These are phyloP conservation scores for Drosophila setosimentum DNA, from an alignment of 2,888 invertebrate genomes.

Conservation along the genomic window DNA sequence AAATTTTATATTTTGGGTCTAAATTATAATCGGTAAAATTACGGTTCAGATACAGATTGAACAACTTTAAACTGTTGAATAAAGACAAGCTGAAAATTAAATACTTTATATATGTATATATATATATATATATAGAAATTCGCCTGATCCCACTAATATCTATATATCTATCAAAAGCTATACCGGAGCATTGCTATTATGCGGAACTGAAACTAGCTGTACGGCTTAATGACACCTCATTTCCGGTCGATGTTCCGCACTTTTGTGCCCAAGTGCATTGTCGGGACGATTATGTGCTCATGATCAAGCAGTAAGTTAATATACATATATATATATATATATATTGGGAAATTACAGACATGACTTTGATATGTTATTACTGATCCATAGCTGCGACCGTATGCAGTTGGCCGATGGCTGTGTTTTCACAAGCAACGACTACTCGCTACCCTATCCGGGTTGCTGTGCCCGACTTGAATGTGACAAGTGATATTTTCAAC, in stretches of 20 bases:
- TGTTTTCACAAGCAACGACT: slow-evolving; percentile 54
- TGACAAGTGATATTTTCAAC: background rate
- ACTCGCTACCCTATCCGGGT: slow-evolving; percentile 63
- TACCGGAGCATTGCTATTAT: slow-evolving; percentile 65
- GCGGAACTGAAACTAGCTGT: slow-evolving; percentile 69
- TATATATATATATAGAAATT: background rate
- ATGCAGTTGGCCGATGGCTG: slow-evolving; percentile 55
- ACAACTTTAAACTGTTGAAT: background rate
- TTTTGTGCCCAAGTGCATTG: slow-evolving; percentile 68
- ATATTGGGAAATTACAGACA: background rate
- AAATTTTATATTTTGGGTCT: background rate
- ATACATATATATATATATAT: too few relatives aligned
- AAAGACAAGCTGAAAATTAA: background rate
- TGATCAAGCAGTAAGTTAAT: slow-evolving; percentile 73
- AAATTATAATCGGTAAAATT: background rate
- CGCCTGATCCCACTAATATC: background rate
- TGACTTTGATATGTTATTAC: background rate
- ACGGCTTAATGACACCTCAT: slow-evolving; percentile 55
- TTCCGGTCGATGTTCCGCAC: slow-evolving; percentile 55
- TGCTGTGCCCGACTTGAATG: slow-evolving; percentile 63
- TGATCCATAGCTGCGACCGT: slow-evolving; percentile 65
- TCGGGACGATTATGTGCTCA: slow-evolving; percentile 74
- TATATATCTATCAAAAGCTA: slow-evolving; percentile 24
- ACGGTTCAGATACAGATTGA: background rate
- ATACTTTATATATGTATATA: background rate